Base-by-base conservation (phyloP, 1,140 invertebrate genomes). In the Phthorimaea operculella region DNA sequence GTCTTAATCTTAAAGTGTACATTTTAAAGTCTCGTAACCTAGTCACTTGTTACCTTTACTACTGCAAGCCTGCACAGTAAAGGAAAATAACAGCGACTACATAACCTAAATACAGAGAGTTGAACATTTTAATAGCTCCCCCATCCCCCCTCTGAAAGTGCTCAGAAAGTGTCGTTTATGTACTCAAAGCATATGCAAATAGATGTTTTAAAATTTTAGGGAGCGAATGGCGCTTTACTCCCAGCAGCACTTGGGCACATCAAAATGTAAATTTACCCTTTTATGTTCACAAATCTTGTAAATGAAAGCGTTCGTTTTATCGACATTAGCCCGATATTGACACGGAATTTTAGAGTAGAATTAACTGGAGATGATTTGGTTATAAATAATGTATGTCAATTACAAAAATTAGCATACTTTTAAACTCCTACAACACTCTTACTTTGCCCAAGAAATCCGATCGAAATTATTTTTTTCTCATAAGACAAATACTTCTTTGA, bases 251-350 rank as follows among this genome's bases (percentile, higher is more conserved):
- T 84, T 78, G 81, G 70, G 73, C 79, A 79, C 76, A 84, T 84
- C 79, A 84, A 82, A 83, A 84, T 84, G 81, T 83, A 84, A 84
- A 84, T 84, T 76, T 70, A 84, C 76, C 81, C 81, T 84, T 84
- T 84, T 83, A 84, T 81, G 81, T 84, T 83, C 77, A 80, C 78
- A 80, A 84, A 82, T 84, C 74, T 79, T 77, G 79, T 81, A 81
- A 84, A 84, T 84, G 79, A 79, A 74, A 77, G 74, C 73, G 68
- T 76, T 77, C 81, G 66, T 76, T 77, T 81, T 79, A 81, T 81
- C 74, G 78, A 76, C 76, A 77, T 74, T 74, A 69, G 65, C 66
- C 36, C 36, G 36, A 39, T 39, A 39, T 39, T 39, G 36, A 39
- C 36, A 39, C 36, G 36, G 36, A 39, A 39, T 39, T 39, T 39